Percentiles rank a stretch among this genome's conserved stretches.
Evolutionary conservation across 2,113 vertebrate species (phyloP).

Genomic region (Lampris megalopsis): DNA sequence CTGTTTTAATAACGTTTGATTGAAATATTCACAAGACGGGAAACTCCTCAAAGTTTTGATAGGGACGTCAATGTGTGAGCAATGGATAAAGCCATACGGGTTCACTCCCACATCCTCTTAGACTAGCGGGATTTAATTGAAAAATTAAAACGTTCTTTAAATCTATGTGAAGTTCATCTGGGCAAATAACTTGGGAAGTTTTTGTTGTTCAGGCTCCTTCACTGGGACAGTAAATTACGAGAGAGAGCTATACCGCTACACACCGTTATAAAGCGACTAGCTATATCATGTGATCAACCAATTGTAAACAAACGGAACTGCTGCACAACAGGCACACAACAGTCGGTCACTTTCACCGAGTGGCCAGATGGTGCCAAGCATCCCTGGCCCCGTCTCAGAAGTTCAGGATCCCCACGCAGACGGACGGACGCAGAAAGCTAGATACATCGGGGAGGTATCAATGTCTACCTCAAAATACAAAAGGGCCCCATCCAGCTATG

Average conservation of each 20-base stretch:
- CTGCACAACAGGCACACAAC: not conserved
- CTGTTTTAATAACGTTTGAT: constrained; percentile 68
- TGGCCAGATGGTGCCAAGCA: not conserved
- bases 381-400: constrained; percentile 14
- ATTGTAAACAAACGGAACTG: constrained; percentile 12
- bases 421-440: constrained; percentile 44
- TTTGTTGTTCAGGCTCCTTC: constrained; percentile 1
- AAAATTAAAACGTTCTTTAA: constrained; percentile 22
- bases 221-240: not conserved
- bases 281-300: not conserved
- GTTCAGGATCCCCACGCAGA: constrained; percentile 36
- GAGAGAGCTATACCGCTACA: not conserved
- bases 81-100: constrained; percentile 39
- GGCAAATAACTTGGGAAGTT: constrained; percentile 10
- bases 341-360: constrained; percentile 18
- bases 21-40: constrained; percentile 64
- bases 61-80: constrained; percentile 61
- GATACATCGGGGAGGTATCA: constrained; percentile 70
- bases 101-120: constrained; percentile 33
- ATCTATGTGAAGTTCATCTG: constrained; percentile 33
- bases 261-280: not conserved
- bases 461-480: constrained; percentile 70
- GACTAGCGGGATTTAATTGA: constrained; percentile 31
- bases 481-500: constrained; percentile 75
- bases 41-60: constrained; percentile 71